A percentile compares a stretch with the other conserved stretches of the same genome.
Evolutionary conservation across 2,113 vertebrate genomes (phyloP).

Genomic region (Gallinago undulata): DNA sequence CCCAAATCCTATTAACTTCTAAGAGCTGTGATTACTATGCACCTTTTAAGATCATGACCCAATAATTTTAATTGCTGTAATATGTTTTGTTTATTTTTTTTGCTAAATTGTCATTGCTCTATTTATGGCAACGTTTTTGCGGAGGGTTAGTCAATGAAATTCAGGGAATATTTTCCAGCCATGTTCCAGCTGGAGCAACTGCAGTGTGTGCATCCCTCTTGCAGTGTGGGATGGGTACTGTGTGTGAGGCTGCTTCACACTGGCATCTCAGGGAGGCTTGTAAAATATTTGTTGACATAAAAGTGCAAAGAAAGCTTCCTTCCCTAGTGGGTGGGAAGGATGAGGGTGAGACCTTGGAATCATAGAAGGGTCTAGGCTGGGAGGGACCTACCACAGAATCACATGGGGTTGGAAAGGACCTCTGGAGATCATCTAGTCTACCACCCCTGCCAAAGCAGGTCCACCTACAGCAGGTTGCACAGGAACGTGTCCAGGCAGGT

Average conservation of each 20-base stretch:
- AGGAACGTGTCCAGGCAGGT: no score
- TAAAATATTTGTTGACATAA: neutral
- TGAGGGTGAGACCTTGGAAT: neutral
- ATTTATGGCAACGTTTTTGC: neutral
- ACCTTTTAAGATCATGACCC: neutral
- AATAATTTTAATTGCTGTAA: neutral
- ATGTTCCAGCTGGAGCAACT: neutral
- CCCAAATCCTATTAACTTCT: slow-evolving; percentile 17
- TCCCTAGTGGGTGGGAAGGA: neutral
- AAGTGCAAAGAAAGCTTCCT: neutral
- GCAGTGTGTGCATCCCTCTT: neutral
- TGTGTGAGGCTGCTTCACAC: fast-evolving
- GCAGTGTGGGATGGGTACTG: fast-evolving
- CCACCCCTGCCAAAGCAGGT: no score
- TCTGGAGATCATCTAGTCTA: no score
- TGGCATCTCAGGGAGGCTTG: neutral
- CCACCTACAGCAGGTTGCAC: no score
- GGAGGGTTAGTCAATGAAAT: neutral
- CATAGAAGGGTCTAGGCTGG: neutral
- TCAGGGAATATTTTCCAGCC: neutral
- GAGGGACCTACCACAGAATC: neutral
- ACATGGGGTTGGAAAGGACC: no score
- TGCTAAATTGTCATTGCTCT: neutral
- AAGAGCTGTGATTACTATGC: neutral
- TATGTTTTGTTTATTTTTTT: neutral